Evolutionary conservation across 2,888 invertebrate species (phyloP), one percentile per base, ranked within the genome.

Genomic region (Chrysomela aeneicollis): DNA sequence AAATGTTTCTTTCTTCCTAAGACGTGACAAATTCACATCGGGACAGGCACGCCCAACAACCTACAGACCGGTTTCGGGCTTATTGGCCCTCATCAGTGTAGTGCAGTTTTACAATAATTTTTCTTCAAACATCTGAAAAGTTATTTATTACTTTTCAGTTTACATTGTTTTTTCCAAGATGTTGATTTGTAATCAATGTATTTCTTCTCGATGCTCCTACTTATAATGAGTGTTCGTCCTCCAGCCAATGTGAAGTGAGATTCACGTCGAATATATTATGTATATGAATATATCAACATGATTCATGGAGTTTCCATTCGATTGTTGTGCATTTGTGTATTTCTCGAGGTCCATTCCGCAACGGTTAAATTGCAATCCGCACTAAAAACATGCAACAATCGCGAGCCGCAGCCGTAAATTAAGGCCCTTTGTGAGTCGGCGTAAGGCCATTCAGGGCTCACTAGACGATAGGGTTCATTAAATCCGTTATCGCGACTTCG

Each of bases 381-480:
- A 59, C 55, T 55, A 53, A 61, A 64, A 78, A 78, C 81, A 79
- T 80, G 80, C 79, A 80, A 81, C 80, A 81, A 81, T 80, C 79
- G 78, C 78, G 77, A 74, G 72, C 77, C 73, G 75, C 73, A 70
- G 77, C 77, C 71, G 80, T 80, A 80, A 80, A 80, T 81, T 79
- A 79, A 71, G 69, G 74, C 75, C 77, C 79, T 78, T 79, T 79
- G 79, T 79, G 79, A 71, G 72, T 70, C 77, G 75, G 76, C 75
- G 76, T 71, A 74, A 73, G 72, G 68, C 73, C 77, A 79, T 78
- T 79, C 78, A 78, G 75, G 78, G 62, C 76, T 74, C 71, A 71
- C 73, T 77, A 78, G 79, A 78, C 80, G 81, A 81, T 81, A 80
- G 81, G 81, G 79, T 81, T 81, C 81, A 81, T 81, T 81, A 81